Evolutionary conservation across 2,888 invertebrate species (phyloP), one percentile per base, ranked within the genome.

Genomic region (Chrysotoxum bicinctum): DNA sequence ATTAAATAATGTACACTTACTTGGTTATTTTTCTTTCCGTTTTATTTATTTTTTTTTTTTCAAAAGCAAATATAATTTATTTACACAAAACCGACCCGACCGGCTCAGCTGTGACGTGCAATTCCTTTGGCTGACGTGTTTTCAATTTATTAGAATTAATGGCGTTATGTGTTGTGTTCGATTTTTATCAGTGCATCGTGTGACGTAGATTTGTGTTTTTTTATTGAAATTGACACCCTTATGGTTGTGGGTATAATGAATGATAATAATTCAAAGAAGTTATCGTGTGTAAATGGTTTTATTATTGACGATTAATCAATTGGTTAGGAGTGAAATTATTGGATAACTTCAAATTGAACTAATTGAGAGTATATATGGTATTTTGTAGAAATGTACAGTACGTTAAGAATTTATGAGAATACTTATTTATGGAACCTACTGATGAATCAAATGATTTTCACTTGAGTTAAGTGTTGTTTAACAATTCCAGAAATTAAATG

Each of bases 1-100:
- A 77, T 76, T 48, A 37, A 62, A 73, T 68, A 82, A 82, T 78
- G 78, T 78, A 83, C 78, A 83, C 62, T 83, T 66, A 43, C 40
- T 56, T 37, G 7, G 1, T 50, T 12, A 7, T 32, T 56, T 5
- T 10, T 19, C 5, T 16, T n/a, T n/a, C n/a, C n/a, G n/a, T n/a
- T n/a, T 5, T 54, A 5, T 6, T 30, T 52, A 26, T 26, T 77
- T 52, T 66, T 72, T 70, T 21, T 35, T 40, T n/a, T 32, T 30
- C 1, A 5, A 66, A 50, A 66, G 21, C 48, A 66, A 66, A 50
- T 66, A 50, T 45, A 66, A 50, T 50, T 66, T 50, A 50, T 50
- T 66, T 50, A 37, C 66, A 35, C 35, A 50, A 21, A 50, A 48
- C 64, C 64, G 2, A 35, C 26, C 8, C 14, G 19, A 43, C 64